Percentiles rank a stretch among this genome's conserved stretches.
phyloP scores from a whole-genome alignment of 1,140 invertebrate species.

The Drosophila subobscura region DNA sequence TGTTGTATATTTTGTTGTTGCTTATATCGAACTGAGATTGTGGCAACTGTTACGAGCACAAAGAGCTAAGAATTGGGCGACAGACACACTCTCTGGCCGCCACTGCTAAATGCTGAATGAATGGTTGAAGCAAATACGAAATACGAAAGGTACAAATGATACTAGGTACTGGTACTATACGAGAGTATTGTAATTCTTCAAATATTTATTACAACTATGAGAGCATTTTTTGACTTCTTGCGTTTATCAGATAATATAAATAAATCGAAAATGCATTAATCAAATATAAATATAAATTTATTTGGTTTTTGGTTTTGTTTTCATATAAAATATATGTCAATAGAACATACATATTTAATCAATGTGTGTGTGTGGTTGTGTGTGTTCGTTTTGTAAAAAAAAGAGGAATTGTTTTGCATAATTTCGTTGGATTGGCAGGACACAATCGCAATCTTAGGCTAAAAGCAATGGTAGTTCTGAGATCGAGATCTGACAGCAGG shows the following conservation, averaged over 20 bases:
- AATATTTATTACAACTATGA: constrained; percentile 33
- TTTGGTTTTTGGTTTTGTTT: constrained; percentile 27
- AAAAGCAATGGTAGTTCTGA: constrained; percentile 45
- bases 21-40: constrained; percentile 59
- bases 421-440: constrained; percentile 27
- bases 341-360: constrained; percentile 31
- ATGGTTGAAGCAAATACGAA: constrained; percentile 29
- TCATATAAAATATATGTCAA: constrained; percentile 33
- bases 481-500: constrained; percentile 39
- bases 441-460: constrained; percentile 39
- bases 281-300: constrained; percentile 35
- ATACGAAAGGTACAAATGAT: constrained; percentile 29
- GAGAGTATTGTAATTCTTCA: constrained; percentile 18
- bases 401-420: constrained; percentile 17
- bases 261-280: constrained; percentile 53
- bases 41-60: constrained; percentile 65
- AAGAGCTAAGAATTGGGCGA: constrained; percentile 57
- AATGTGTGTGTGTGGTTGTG: not conserved
- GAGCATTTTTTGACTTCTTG: constrained; percentile 74
- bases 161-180: constrained; percentile 13
- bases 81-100: constrained; percentile 10
- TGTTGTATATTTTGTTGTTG: constrained; percentile 37
- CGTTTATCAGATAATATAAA: constrained; percentile 34
- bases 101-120: constrained; percentile 33
- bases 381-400: constrained; percentile 24